These are phyloP conservation scores for Aphelenchoides fujianensis DNA, from an alignment of 1,140 invertebrate species.

Conservation along the genomic window DNA sequence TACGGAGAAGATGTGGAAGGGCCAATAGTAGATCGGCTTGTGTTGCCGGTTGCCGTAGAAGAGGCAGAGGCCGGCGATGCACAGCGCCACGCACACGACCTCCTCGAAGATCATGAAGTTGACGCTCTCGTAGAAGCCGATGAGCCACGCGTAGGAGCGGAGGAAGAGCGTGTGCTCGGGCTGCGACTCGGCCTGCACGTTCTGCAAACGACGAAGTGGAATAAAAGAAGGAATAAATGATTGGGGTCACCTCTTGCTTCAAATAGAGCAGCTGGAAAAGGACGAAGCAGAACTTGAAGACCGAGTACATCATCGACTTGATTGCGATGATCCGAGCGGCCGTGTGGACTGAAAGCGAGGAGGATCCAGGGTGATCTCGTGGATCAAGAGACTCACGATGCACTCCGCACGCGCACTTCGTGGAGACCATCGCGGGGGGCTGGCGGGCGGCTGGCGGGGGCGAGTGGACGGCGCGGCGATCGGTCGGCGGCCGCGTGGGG, in stretches of 20 bases:
- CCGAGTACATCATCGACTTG: not conserved
- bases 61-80: not conserved
- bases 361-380: too few species aligned
- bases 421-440: too few species aligned
- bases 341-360: too few species aligned
- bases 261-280: conserved; percentile 5
- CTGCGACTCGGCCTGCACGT: too few species aligned
- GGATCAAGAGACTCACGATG: too few species aligned
- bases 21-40: not conserved
- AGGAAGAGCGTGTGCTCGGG: not conserved
- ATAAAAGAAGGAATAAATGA: not conserved
- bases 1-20: not conserved
- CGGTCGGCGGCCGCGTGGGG: too few species aligned
- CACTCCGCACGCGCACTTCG: too few species aligned
- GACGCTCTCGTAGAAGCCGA: not conserved
- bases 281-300: conserved; percentile 10
- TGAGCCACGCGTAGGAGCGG: not conserved
- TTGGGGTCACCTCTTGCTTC: not conserved
- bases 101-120: not conserved
- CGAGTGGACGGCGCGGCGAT: too few species aligned
- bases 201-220: too few species aligned
- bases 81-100: not conserved
- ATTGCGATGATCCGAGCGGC: not conserved
- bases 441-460: too few species aligned
- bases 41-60: conserved; percentile 14